phyloP scores from a whole-genome alignment of 2,888 invertebrate species.

The Imbricaverruca yamaguchii region DNA sequence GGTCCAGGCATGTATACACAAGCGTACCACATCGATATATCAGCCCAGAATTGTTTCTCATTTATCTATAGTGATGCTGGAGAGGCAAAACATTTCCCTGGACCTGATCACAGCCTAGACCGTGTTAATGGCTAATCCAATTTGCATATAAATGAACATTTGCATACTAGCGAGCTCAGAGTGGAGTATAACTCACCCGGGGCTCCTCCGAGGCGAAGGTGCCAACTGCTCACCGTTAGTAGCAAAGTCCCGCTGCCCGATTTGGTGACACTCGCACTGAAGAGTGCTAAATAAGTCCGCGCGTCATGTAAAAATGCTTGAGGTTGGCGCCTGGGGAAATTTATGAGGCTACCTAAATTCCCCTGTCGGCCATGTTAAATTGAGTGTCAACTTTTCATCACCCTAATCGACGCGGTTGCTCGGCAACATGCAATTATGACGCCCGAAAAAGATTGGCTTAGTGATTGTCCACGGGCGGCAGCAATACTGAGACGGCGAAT shows the following conservation, averaged over 20 bases:
- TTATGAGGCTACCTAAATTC: neutral
- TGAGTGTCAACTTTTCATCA: neutral
- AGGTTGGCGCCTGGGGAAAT: neutral
- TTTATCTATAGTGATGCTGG: neutral
- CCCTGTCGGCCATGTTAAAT: neutral
- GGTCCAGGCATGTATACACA: too few relatives aligned
- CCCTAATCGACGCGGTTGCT: neutral
- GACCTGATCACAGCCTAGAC: neutral
- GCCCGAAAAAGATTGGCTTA: too few relatives aligned
- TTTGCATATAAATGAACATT: conserved; percentile 14
- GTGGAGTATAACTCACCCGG: neutral
- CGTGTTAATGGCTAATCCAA: conserved; percentile 10
- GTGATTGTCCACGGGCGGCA: too few relatives aligned
- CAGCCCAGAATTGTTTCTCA: neutral
- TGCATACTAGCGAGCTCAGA: neutral
- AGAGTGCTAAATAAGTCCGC: too few relatives aligned
- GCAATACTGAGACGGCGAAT: too few relatives aligned
- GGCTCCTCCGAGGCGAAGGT: neutral
- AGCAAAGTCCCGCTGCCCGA: neutral
- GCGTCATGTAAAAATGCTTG: too few relatives aligned
- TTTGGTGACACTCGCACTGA: too few relatives aligned
- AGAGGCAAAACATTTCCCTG: neutral
- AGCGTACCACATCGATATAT: too few relatives aligned
- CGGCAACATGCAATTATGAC: neutral
- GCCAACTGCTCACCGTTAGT: neutral